These are phyloP conservation scores for Phania funesta DNA, from an alignment of 2,888 invertebrate genomes.

Conservation along the genomic window DNA sequence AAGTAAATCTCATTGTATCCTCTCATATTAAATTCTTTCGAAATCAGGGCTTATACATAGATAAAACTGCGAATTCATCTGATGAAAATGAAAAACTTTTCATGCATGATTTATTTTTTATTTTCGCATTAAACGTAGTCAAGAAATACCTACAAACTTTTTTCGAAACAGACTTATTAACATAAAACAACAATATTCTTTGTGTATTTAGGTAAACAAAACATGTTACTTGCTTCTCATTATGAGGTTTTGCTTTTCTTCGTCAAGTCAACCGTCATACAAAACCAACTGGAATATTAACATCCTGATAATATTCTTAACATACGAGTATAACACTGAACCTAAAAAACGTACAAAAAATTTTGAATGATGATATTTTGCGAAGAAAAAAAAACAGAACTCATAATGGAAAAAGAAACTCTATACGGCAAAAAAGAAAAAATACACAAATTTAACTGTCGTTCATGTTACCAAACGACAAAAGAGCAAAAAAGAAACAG, in stretches of 20 bases:
- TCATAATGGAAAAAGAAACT: slow-evolving; percentile 19
- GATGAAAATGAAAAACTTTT: neutral
- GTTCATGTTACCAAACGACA: slow-evolving; percentile 2
- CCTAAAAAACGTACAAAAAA: neutral
- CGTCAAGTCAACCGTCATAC: neutral
- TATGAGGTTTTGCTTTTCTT: slow-evolving; percentile 35
- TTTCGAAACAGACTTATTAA: neutral
- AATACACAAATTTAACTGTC: slow-evolving; percentile 1
- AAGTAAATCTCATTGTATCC: neutral
- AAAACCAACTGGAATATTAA: neutral
- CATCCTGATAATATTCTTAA: slow-evolving; percentile 40
- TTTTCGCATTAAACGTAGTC: neutral
- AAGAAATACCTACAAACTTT: neutral
- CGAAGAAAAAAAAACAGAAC: slow-evolving; percentile 7
- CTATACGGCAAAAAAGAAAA: neutral
- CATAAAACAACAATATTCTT: slow-evolving; percentile 1
- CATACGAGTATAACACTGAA: slow-evolving; percentile 16
- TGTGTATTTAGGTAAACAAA: slow-evolving; percentile 45
- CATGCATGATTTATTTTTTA: slow-evolving; percentile 36
- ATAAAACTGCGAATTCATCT: neutral
- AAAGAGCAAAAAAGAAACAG: slow-evolving; percentile 37
- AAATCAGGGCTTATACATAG: neutral
- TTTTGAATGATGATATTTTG: slow-evolving; percentile 32
- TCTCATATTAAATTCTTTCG: neutral
- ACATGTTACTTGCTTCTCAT: slow-evolving; percentile 49